Base-by-base conservation (phyloP, 2,113 vertebrate species). In the Sander vitreus region DNA sequence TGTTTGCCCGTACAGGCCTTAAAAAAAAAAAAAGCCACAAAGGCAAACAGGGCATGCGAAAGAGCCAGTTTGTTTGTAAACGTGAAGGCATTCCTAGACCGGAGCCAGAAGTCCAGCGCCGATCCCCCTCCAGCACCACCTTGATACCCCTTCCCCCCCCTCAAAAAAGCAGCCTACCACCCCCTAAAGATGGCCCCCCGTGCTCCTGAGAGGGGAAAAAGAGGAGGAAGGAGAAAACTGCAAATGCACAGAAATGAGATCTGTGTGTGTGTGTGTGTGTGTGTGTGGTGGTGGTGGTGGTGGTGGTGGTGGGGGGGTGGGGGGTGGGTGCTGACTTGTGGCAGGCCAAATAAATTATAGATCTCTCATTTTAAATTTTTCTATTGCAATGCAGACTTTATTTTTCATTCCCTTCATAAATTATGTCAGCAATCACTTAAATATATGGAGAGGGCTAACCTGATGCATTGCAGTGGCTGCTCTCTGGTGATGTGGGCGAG, bases 361-460 rank as follows among this genome's bases (percentile, higher is more conserved):
- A 92, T 83, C 62, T 67, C 81, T 74, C 23, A 73, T 10, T 80
- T 85, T 33, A 1, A 63, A 43, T 83, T 73, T 66, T 83, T 77
- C 88, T 83, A 86, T 90, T 87, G 88, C 92, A 78, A 85, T 78
- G 85, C 91, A 80, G 85, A 85, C 86, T 81, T 87, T 90, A 87
- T 87, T 91, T 90, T 90, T 88, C 85, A 89, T 86, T 88, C 86
- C 85, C 73, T 89, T 88, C 90, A 89, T 93, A 93, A 94, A 94
- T 92, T 87, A 83, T 87, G 85, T 91, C 89, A 85, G 88, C 86
- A 62, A 88, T 93, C 86, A 90, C 92, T 93, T 92, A 88, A 89
- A 91, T 83, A 85, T 74, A 93, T 66, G 73, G 77, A 30, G 78
- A 16, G 51, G 73, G 50, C 66, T 23, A 13, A 33, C 81, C 78